A percentile compares a stretch with the other conserved stretches of the same genome.
Conservation (phyloP, 2,888 invertebrate species). For the Athalia cordata region DNA sequence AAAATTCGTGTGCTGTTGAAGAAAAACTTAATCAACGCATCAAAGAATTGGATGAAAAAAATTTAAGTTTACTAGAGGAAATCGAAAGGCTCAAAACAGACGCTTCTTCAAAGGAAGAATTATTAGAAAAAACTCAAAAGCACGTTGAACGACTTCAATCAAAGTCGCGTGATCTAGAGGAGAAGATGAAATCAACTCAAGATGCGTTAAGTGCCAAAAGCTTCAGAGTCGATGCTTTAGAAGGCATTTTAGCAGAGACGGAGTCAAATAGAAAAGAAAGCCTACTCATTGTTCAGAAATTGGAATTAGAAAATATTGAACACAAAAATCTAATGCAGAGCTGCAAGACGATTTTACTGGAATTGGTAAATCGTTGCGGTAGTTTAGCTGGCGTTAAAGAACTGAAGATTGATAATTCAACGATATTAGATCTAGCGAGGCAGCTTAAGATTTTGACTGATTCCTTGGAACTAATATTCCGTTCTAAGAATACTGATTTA, state of each 20-base stretch:
- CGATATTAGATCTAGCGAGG: conserved; percentile 29
- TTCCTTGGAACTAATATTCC: neutral
- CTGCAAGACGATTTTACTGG: conserved; percentile 11
- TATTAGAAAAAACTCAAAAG: conserved; percentile 38
- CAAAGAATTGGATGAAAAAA: conserved; percentile 46
- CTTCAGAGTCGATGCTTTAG: conserved; percentile 41
- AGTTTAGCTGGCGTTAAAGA: conserved; percentile 17
- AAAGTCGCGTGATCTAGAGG: conserved; percentile 21
- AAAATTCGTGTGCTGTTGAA: conserved; percentile 30
- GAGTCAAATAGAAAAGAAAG: conserved; percentile 50
- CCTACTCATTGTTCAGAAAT: conserved; percentile 38
- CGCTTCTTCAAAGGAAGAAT: conserved; percentile 6
- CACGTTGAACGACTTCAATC: conserved; percentile 23
- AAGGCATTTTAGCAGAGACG: conserved; percentile 44
- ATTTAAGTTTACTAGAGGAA: conserved; percentile 42
- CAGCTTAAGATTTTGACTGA: conserved; percentile 31
- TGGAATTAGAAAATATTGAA: conserved; percentile 51
- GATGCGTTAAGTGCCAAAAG: conserved; percentile 27
- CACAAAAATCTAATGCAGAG: conserved; percentile 18
- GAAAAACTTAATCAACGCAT: conserved; percentile 45
- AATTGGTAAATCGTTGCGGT: conserved; percentile 15
- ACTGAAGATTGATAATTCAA: neutral
- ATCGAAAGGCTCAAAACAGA: conserved; percentile 23
- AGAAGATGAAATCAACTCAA: conserved; percentile 35
- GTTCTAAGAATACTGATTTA: conserved; percentile 12